Evolutionary conservation across 2,113 vertebrate species (phyloP).

Genomic region (Tetrax tetrax): DNA sequence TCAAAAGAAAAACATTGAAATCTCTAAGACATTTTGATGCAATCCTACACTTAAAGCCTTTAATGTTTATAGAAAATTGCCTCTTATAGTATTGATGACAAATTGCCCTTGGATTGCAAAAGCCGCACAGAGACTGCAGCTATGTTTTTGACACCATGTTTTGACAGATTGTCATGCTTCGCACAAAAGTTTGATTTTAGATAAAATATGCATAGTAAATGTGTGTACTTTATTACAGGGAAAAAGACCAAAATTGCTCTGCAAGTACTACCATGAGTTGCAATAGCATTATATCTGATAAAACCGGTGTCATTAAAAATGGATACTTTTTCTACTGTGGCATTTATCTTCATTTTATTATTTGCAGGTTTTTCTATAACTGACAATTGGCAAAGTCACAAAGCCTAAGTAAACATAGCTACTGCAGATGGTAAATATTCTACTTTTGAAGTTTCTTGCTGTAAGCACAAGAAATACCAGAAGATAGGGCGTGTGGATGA

Average conservation of each 20-base stretch:
- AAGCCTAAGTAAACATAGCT: slow-evolving; percentile 2
- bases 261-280: background rate
- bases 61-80: slow-evolving; percentile 55
- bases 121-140: background rate
- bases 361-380: background rate
- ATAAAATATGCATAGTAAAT: slow-evolving; percentile 35
- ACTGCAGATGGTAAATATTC: background rate
- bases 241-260: slow-evolving; percentile 16
- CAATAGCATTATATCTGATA: background rate
- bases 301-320: background rate
- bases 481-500: background rate
- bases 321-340: background rate
- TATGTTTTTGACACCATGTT: slow-evolving; percentile 15
- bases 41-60: slow-evolving; percentile 18
- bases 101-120: slow-evolving; percentile 37
- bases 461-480: background rate
- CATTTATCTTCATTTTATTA: slow-evolving; percentile 12
- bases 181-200: slow-evolving; percentile 41
- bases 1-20: background rate
- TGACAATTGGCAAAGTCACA: slow-evolving; percentile 5
- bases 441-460: slow-evolving; percentile 14
- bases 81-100: background rate
- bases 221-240: background rate
- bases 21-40: background rate
- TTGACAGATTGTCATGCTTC: slow-evolving; percentile 21